Base-by-base conservation (phyloP, 2,888 invertebrate species). In the Phortica okadai region DNA sequence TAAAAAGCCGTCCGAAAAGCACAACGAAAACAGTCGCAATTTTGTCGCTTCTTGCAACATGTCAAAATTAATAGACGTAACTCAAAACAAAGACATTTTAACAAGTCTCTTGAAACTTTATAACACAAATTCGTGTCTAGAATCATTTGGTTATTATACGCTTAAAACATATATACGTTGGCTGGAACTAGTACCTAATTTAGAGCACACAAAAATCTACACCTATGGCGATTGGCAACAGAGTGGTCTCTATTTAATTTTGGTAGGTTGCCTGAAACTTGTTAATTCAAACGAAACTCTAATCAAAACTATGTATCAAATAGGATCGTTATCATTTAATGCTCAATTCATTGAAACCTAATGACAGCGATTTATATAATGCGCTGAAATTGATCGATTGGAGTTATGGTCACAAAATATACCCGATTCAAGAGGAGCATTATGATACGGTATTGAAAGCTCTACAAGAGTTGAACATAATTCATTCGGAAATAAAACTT, bases 121-220 rank as follows among this genome's bases (percentile, higher is more conserved):
- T 33, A 33, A 33, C 33, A 33, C 33, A 33, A 33, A 33, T 33
- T 33, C 33, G 33, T 33, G 33, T 33, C 3, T 33, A 33, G 33
- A 33, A 33, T 33, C 33, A 33, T 33, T 50, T 0, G 89, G 89
- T 16, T 88, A 79, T 76, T 86, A 88, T 66, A 87, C 86, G 0
- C 62, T 89, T 14, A 82, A 85, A 70, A 89, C 87, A 74, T 89
- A 82, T 76, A 81, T 85, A 41, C 70, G 77, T 41, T 89, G 89
- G 86, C 74, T 82, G 8, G 45, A 79, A 16, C 79, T 76, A 73
- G 77, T 84, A 44, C 75, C 80, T 2, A 67, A 81, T 14, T 83
- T 85, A 25, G 80, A 80, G 74, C 66, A 81, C 70, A 70, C 84
- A 6, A 74, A 81, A 0, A 76, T 87, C 25, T 80, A 79, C 50